Evolutionary conservation across 2,113 vertebrate genomes (phyloP).

Genomic region (Hystrix cristata): DNA sequence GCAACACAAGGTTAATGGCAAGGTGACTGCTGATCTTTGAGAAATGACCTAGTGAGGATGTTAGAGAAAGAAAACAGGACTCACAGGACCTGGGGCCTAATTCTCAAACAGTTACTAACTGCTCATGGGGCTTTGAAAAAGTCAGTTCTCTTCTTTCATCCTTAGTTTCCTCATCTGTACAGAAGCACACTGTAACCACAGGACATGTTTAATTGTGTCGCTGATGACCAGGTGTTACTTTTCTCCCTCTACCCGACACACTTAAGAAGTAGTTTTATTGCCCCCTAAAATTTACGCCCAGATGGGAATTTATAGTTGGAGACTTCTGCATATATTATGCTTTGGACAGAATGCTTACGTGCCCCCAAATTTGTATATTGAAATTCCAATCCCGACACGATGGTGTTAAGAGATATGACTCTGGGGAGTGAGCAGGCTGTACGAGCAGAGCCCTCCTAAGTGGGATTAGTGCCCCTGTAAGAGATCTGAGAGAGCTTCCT

Average conservation of each 20-base stretch:
- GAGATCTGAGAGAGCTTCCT: too few relatives aligned
- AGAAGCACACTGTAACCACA: neutral
- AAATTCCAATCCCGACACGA: neutral
- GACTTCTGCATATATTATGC: neutral
- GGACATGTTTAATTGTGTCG: neutral
- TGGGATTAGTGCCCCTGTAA: neutral
- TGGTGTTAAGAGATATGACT: neutral
- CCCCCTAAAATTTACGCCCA: neutral
- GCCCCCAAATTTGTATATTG: neutral
- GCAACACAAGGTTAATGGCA: neutral
- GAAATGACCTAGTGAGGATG: neutral
- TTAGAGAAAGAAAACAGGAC: neutral
- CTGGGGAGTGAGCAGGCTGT: neutral
- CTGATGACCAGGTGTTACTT: too few relatives aligned
- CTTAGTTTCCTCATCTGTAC: neutral
- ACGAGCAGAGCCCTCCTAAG: neutral
- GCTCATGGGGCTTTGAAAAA: neutral
- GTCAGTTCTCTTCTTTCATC: neutral
- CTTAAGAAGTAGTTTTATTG: neutral
- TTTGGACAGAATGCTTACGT: neutral
- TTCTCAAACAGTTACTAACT: neutral
- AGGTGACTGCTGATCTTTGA: neutral
- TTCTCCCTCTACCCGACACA: neutral
- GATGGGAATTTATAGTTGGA: neutral
- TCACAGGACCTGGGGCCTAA: neutral